A percentile compares a stretch with the other conserved stretches of the same genome.
Evolutionary conservation across 92 coral and sea anemone species (phyloP).

Genomic region (Anthopleura xanthogrammica): DNA sequence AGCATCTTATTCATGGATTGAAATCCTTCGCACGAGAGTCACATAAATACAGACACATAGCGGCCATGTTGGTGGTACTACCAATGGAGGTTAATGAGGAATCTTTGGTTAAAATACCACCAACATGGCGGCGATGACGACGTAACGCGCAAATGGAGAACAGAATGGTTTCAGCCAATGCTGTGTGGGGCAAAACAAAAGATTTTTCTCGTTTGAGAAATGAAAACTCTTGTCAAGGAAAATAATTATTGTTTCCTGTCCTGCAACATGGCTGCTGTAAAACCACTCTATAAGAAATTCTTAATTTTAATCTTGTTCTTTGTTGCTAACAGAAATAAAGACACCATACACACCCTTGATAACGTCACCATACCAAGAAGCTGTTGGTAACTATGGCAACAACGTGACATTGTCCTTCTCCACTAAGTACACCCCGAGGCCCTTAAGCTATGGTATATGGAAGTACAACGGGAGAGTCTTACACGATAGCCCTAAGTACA

Average conservation of each 20-base stretch:
- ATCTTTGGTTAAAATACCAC: too few species aligned
- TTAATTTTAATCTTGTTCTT: background rate
- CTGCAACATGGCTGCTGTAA: background rate
- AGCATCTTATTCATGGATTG: too few species aligned
- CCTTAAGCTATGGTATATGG: background rate
- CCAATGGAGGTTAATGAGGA: too few species aligned
- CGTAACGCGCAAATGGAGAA: too few species aligned
- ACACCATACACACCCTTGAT: background rate
- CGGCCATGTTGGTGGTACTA: too few species aligned
- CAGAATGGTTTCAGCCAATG: background rate
- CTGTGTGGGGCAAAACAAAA: background rate
- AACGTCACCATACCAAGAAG: conserved; percentile 50
- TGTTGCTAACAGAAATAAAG: background rate
- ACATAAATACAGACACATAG: too few species aligned
- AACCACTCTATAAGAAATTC: too few species aligned
- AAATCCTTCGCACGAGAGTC: too few species aligned
- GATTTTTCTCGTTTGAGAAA: too few species aligned
- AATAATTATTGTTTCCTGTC: too few species aligned
- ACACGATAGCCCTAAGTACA: background rate
- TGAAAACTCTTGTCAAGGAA: too few species aligned
- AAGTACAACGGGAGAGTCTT: background rate
- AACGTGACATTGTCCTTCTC: conserved; percentile 52
- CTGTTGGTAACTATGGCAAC: conserved; percentile 46
- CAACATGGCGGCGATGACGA: too few species aligned
- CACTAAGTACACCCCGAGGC: conserved; percentile 32